These are phyloP conservation scores for Meandrina meandrites DNA, from an alignment of 92 coral and sea anemone species.

Conservation along the genomic window DNA sequence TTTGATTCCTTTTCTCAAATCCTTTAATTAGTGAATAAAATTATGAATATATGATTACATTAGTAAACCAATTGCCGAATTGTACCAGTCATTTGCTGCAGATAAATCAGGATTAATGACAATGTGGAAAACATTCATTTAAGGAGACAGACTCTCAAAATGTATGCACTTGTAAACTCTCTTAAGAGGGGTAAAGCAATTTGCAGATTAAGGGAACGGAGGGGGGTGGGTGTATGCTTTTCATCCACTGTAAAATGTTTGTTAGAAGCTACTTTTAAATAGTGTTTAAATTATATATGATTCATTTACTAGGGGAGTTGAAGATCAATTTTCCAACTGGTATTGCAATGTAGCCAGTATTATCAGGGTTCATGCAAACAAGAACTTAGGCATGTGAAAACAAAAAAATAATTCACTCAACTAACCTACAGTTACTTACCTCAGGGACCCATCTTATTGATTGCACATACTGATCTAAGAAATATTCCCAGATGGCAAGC, in stretches of 20 bases:
- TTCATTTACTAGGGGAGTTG: background rate
- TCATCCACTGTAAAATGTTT: background rate
- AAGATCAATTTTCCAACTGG: background rate
- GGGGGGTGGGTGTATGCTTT: background rate
- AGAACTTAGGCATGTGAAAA: background rate
- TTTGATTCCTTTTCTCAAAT: constrained; percentile 64
- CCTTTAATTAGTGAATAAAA: constrained; percentile 35
- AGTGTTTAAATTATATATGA: background rate
- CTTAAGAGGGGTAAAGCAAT: background rate
- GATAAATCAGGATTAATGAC: no score
- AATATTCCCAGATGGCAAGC: constrained; percentile 84
- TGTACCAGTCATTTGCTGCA: background rate
- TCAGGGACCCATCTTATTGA: constrained; percentile 86
- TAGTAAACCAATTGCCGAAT: background rate
- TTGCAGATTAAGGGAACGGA: no score
- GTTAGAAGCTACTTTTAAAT: background rate
- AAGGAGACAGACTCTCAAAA: no score
- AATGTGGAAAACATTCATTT: no score
- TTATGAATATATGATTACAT: background rate
- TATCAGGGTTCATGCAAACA: background rate
- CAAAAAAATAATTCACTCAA: background rate
- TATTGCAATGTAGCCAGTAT: background rate
- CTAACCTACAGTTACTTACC: constrained; percentile 45
- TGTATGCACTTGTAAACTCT: no score
- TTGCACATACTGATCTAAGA: constrained; percentile 74